Evolutionary conservation across 2,113 vertebrate genomes (phyloP), one percentile per base, ranked within the genome.

Genomic region (Acanthochromis polyacanthus): DNA sequence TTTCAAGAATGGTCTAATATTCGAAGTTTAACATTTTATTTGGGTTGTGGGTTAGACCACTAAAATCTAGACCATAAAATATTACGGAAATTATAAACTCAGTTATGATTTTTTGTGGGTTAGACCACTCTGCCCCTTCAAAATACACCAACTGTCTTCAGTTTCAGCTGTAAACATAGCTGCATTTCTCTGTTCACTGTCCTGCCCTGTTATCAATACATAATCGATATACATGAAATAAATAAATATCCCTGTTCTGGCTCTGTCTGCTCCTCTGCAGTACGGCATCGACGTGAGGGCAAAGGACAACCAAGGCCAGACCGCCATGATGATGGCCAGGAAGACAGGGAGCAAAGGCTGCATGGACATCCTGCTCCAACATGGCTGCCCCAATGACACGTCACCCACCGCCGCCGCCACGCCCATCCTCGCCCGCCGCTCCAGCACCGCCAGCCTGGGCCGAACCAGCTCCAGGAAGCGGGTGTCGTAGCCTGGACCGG

Each of bases 391-490:
- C 0, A 94, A 82, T 0, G 97, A 98, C 50, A 92, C 94, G 0
- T 89, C 94, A 16, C 94, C 95, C 40, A 75, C 93, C 19, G 84
- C 89, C 17, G 83, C 89, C 36, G 90, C 95, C 86, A 97, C 96
- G 0, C 97, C 96, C 1, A 82, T 94, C 67, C 93, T 96, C 16
- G 94, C 93, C 64, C 96, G 97, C 73, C 94, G 96, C 78, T 97
- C 96, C 93, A 98, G 97, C 94, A 96, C 95, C 1, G 92, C 96
- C 89, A 97, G 97, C 87, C 60, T 97, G 88, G 96, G 96, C 4
- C 94, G 95, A n/a, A 94, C 92, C 64, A 96, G 95, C 89, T 96
- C 96, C 81, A 95, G 96, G 14, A 94, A 93, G 62, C 90, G 90
- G 70, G 82, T 92, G 63, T 87, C 94, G 10, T 94, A 95, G 88